Conservation (phyloP, 2,797 vertebrate species). For the Jordanella pulchra region DNA sequence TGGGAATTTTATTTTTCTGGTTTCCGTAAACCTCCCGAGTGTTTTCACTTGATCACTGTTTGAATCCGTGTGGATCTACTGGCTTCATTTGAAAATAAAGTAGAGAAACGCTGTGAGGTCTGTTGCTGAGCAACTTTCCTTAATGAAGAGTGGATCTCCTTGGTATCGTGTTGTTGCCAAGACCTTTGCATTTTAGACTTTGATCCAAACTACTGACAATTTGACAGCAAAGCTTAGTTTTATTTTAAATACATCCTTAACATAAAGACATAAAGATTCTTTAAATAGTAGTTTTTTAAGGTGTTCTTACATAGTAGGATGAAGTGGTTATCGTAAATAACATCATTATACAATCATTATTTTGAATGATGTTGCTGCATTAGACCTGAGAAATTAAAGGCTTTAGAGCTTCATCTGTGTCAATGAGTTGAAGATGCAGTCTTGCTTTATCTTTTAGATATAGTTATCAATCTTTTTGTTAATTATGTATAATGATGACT, state of each 20-base stretch:
- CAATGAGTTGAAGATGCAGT: background rate
- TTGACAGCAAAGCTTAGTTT: background rate
- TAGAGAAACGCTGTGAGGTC: background rate
- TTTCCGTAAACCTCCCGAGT: background rate
- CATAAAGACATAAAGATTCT: no score
- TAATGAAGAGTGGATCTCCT: background rate
- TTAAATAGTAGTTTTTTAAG: background rate
- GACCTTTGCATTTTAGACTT: background rate
- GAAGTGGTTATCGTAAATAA: background rate
- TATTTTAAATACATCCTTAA: background rate
- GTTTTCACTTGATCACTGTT: background rate
- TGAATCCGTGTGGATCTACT: background rate
- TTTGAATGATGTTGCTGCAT: background rate
- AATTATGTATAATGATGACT: background rate
- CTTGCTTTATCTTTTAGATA: background rate
- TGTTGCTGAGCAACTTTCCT: background rate
- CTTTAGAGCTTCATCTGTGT: background rate
- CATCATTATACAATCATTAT: background rate
- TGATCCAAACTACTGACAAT: background rate
- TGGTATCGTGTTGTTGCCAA: background rate
- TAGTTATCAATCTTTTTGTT: background rate
- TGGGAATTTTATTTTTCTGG: background rate
- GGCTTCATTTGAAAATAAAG: background rate
- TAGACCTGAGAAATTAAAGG: background rate
- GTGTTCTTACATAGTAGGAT: background rate